Base-by-base conservation (phyloP, 2,888 invertebrate genomes). In the Pemphredon lugubris region DNA sequence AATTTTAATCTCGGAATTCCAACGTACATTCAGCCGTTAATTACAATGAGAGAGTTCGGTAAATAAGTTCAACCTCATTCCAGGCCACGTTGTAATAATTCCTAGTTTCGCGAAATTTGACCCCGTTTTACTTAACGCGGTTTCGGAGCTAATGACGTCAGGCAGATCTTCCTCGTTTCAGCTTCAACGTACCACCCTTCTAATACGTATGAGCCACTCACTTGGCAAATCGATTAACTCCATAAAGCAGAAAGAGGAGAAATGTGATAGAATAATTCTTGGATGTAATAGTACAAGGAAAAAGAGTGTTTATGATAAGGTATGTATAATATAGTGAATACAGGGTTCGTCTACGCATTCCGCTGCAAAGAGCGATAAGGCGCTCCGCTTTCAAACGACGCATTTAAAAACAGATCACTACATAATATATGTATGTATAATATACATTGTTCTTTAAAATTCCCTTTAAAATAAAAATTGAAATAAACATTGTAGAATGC, bases 81-180 rank as follows among this genome's bases (percentile, higher is more conserved):
- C 30, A 18, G 26, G 34, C 51, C 48, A 51, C 55, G 48, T 72
- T 64, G 44, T 67, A 64, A 75, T 75, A 63, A 75, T 44, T 48
- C 40, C 44, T 42, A 55, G 32, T 63, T 72, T 60, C 63, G 9
- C 42, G 40, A 45, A 73, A 75, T 75, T 60, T 72, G 59, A 75
- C 66, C 67, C 23, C 57, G 54, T 75, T 75, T 75, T 21, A 34
- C 50, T 23, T 21, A 58, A 39, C 47, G 58, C 20, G 7, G n/a
- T 21, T 45, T 21, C 37, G 47, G 21, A 16, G 16, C 32, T 53
- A 44, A 5, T 59, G 59, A 59, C 48, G 59, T 59, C 59, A 50
- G 37, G 59, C 34, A 48, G 13, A 14, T 48, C 16, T 14, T 13
- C 18, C 30, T n/a, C n/a, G n/a, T n/a, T n/a, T n/a, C n/a, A n/a